A percentile compares a stretch with the other conserved stretches of the same genome.
Evolutionary conservation across 2,888 invertebrate genomes (phyloP).

Genomic region (Phania funesta): DNA sequence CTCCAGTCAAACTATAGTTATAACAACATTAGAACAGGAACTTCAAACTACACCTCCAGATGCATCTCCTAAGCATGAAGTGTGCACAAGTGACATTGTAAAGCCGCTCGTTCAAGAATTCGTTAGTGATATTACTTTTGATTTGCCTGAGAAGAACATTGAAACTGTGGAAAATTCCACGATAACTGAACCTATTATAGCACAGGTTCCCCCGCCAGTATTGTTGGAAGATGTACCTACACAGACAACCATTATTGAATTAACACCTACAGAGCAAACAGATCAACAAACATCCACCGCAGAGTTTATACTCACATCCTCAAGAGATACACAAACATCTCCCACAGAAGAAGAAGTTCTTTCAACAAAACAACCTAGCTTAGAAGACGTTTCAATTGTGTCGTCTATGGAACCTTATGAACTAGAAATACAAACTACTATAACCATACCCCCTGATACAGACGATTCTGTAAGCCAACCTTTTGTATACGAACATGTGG

Average conservation of each 20-base stretch:
- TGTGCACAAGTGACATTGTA: constrained; percentile 75
- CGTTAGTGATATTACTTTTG: constrained; percentile 77
- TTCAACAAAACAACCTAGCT: constrained; percentile 66
- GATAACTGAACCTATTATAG: constrained; percentile 73
- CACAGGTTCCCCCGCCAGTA: constrained; percentile 70
- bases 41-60: constrained; percentile 78
- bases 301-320: constrained; percentile 70
- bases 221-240: constrained; percentile 73
- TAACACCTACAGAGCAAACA: constrained; percentile 67
- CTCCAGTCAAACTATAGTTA: constrained; percentile 75
- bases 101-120: constrained; percentile 78
- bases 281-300: constrained; percentile 71
- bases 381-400: constrained; percentile 73
- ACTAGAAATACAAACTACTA: constrained; percentile 82
- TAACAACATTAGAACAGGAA: constrained; percentile 76
- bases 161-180: constrained; percentile 72
- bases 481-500: constrained; percentile 75
- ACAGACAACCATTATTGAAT: constrained; percentile 62
- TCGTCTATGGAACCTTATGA: constrained; percentile 79
- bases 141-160: constrained; percentile 71
- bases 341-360: constrained; percentile 63
- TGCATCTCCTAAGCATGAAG: constrained; percentile 70
- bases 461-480: constrained; percentile 78
- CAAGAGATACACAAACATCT: constrained; percentile 77
- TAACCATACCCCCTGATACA: constrained; percentile 82